phyloP scores from a whole-genome alignment of 2,113 vertebrate genomes.

The Dromaius novaehollandiae region DNA sequence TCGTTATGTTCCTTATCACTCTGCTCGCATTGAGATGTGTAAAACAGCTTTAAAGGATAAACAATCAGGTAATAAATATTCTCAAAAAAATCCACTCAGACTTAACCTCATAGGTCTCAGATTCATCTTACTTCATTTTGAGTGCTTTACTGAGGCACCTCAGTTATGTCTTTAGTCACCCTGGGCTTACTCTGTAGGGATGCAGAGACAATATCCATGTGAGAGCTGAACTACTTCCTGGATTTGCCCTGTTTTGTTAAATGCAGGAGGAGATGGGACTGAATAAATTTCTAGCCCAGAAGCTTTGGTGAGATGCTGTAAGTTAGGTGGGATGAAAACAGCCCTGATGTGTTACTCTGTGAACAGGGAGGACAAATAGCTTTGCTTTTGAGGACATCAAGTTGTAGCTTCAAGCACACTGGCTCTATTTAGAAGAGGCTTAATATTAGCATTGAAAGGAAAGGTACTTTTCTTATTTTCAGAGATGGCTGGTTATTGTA shows the following conservation, averaged over 20 bases:
- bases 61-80: constrained; percentile 87
- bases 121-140: neutral
- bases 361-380: neutral
- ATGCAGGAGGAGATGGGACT: neutral
- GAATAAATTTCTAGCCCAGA: neutral
- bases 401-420: fast-evolving
- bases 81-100: neutral
- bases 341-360: neutral
- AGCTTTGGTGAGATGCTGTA: neutral
- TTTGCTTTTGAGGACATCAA: neutral
- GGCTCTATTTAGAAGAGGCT: neutral
- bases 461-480: neutral
- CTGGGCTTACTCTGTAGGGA: neutral
- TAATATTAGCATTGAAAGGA: neutral
- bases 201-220: neutral
- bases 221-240: neutral
- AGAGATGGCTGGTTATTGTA: neutral
- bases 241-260: neutral
- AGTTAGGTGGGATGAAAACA: neutral
- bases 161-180: neutral
- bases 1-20: constrained; percentile 98
- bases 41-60: constrained; percentile 99
- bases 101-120: neutral
- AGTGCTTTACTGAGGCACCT: neutral
- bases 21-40: constrained; percentile 98